These are phyloP conservation scores for Cyclopterus lumpus DNA, from an alignment of 2,797 vertebrate genomes.

Conservation along the genomic window DNA sequence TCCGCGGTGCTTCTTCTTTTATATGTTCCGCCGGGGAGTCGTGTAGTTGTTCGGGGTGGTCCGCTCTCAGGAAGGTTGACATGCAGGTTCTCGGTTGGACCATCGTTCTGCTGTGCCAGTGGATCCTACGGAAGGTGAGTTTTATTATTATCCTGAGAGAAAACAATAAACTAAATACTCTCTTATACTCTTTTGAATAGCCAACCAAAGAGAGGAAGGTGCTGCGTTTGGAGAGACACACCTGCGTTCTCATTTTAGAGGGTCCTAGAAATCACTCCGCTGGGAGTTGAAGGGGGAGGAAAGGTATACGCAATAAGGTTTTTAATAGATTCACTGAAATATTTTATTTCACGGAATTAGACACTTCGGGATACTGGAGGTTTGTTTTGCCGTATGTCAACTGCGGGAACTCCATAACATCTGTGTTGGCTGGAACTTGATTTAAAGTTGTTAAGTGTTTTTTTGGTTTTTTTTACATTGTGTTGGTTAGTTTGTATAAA, in stretches of 20 bases:
- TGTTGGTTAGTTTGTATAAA: conserved; percentile 5
- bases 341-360: neutral
- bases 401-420: neutral
- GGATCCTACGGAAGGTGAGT: conserved; percentile 85
- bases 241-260: neutral
- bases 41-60: conserved; percentile 79
- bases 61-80: conserved; percentile 79
- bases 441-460: conserved; percentile 34
- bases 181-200: neutral
- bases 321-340: neutral
- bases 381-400: neutral
- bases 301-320: neutral
- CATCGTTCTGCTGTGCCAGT: conserved; percentile 83
- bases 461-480: neutral
- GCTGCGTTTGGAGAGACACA: conserved; percentile 23
- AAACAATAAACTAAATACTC: neutral
- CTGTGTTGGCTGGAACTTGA: conserved; percentile 17
- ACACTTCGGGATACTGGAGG: neutral
- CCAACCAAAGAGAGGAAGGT: neutral
- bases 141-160: neutral
- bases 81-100: conserved; percentile 87
- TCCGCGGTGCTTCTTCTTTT: conserved; percentile 66
- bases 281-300: neutral
- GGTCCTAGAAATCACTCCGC: conserved; percentile 18
- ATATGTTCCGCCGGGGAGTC: conserved; percentile 81